Base-by-base conservation (phyloP, 2,113 vertebrate genomes). In the Sylvietta virens region DNA sequence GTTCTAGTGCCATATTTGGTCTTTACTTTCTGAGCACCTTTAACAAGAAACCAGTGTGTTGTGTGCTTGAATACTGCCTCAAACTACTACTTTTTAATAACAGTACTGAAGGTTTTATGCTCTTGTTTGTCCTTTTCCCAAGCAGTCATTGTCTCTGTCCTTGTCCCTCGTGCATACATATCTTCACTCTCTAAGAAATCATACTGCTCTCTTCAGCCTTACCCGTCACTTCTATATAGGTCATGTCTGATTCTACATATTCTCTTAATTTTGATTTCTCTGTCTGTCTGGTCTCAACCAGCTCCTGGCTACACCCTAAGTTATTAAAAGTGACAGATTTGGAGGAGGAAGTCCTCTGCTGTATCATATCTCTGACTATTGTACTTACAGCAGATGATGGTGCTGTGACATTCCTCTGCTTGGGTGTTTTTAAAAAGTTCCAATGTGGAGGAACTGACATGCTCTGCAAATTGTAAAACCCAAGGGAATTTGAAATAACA, bases 301-400 rank as follows among this genome's bases (percentile, higher is more conserved):
- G 81, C 82, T 91, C 72, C 85, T 93, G 88, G 90, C 92, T 94
- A 82, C 28, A 19, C 47, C 5, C 3, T 78, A 71, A 71, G 65
- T 94, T 92, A 94, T 96, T 93, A 56, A 54, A 74, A 76, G n/a
- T 93, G 95, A 89, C 94, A 96, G 92, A 48, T 90, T 53, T 80
- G 76, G 88, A 95, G 88, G 82, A 89, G 67, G 85, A 91, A 82
- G 53, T 88, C 61, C 47, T 90, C 84, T 78, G 70, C 74, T 88
- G 9, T 72, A n/a, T 87, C 7, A 0, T 79, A 35, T 78, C 77
- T 93, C 31, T 94, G 58, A 54, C 86, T 88, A 0, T 85, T 86
- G 54, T 82, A 37, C 66, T 92, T 33, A 74, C 2, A 69, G 70
- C 65, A 81, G 56, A 78, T 82, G 90, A 94, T 91, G 1, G 2